phyloP scores from a whole-genome alignment of 2,797 vertebrate species.

The Lutjanus campechanus region DNA sequence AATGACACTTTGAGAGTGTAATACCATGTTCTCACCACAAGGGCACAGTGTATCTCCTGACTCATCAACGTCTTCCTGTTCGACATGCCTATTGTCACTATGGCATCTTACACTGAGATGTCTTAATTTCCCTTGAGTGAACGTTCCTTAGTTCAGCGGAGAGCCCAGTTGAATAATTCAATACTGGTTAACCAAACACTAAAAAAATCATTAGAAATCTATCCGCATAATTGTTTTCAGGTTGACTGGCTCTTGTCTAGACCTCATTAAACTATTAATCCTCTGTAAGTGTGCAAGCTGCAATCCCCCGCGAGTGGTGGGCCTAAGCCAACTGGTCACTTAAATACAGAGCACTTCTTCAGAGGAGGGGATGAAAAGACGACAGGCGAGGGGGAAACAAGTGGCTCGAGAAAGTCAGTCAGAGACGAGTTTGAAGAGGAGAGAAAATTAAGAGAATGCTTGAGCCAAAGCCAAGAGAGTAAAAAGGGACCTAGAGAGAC shows the following conservation, averaged over 20 bases:
- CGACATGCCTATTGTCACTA: constrained; percentile 48
- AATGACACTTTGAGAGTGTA: constrained; percentile 24
- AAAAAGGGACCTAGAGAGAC: constrained; percentile 15
- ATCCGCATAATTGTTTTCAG: constrained; percentile 81
- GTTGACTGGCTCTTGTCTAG: constrained; percentile 80
- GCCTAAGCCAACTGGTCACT: constrained; percentile 72
- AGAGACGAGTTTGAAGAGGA: constrained; percentile 1
- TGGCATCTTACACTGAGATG: constrained; percentile 60
- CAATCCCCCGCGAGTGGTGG: constrained; percentile 64
- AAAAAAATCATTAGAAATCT: constrained; percentile 81
- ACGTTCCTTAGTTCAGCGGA: constrained; percentile 50
- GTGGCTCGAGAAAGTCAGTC: constrained; percentile 46
- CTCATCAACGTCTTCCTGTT: constrained; percentile 43
- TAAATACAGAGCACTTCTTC: constrained; percentile 68
- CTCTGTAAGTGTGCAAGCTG: constrained; percentile 72
- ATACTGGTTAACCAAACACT: constrained; percentile 78
- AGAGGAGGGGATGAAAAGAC: constrained; percentile 37
- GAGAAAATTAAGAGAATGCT: constrained; percentile 45
- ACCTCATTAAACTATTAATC: constrained; percentile 85
- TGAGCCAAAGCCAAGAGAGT: constrained; percentile 46
- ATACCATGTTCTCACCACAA: constrained; percentile 42
- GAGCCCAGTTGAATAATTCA: constrained; percentile 79
- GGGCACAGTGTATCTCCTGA: constrained; percentile 31
- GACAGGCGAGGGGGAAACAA: constrained; percentile 26
- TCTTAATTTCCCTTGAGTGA: constrained; percentile 71